These are phyloP conservation scores for Drosophila willistoni DNA, from an alignment of 1,140 invertebrate species.

Conservation along the genomic window DNA sequence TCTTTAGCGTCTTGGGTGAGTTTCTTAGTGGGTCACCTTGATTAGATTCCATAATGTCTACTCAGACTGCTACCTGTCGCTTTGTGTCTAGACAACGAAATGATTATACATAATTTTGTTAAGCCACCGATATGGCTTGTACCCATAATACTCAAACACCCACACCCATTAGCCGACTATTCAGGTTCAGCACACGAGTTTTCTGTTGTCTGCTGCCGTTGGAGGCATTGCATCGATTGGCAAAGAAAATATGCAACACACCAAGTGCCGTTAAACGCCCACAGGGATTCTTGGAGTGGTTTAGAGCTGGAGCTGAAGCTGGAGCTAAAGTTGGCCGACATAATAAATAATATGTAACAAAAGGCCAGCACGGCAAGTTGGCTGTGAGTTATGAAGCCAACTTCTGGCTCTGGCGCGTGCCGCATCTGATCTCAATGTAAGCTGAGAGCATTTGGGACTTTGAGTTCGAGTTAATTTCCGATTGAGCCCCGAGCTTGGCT, in stretches of 20 bases:
- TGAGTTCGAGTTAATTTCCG: slow-evolving; percentile 65
- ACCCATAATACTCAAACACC: slow-evolving; percentile 45
- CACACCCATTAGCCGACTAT: slow-evolving; percentile 53
- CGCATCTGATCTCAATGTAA: slow-evolving; percentile 40
- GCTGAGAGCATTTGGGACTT: slow-evolving; percentile 1
- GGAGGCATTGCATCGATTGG: slow-evolving; percentile 31
- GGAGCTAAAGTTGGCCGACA: slow-evolving; percentile 35
- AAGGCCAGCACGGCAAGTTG: slow-evolving; percentile 58
- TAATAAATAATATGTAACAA: slow-evolving; percentile 82
- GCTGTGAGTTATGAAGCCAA: slow-evolving; percentile 68
- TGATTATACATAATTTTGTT: slow-evolving; percentile 72
- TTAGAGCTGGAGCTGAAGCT: slow-evolving; percentile 12
- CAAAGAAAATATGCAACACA: slow-evolving; percentile 62
- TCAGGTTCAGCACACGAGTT: slow-evolving; percentile 58
- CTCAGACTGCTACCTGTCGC: slow-evolving; percentile 44
- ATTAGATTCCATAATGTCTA: slow-evolving; percentile 9
- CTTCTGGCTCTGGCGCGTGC: slow-evolving; percentile 60
- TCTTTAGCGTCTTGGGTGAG: not conserved
- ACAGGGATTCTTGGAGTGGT: slow-evolving; percentile 45
- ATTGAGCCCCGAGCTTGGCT: slow-evolving; percentile 53
- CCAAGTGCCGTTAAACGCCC: slow-evolving; percentile 72
- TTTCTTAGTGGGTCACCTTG: slow-evolving; percentile 23
- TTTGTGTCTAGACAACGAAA: slow-evolving; percentile 37
- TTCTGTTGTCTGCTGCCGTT: slow-evolving; percentile 55
- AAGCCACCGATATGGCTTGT: slow-evolving; percentile 52